Conservation (phyloP, 2,113 vertebrate genomes). For the Muntiacus muntjak region DNA sequence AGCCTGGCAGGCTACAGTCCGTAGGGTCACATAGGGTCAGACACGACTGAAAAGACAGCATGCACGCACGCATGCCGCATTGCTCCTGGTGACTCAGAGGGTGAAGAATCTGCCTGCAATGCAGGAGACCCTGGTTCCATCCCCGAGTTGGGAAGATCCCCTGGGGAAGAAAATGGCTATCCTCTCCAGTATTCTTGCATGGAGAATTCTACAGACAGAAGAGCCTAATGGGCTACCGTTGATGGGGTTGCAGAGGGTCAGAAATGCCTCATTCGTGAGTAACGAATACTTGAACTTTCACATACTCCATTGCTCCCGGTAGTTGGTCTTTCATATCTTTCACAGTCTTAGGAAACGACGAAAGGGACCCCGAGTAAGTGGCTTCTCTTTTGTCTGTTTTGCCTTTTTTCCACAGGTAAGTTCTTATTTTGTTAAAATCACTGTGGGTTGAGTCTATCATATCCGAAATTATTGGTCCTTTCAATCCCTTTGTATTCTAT, state of each 20-base stretch:
- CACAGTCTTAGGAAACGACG: neutral
- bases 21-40: neutral
- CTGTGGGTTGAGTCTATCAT: neutral
- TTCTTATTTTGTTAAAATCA: neutral
- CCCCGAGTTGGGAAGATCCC: neutral
- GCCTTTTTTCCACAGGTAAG: neutral
- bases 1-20: neutral
- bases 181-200: too few species aligned
- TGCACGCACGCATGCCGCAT: rapidly evolving
- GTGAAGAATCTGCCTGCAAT: neutral
- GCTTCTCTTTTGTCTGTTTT: neutral
- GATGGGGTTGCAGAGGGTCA: too few species aligned
- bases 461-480: neutral
- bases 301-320: neutral
- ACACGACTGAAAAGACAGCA: neutral
- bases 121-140: neutral
- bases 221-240: too few species aligned
- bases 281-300: too few species aligned
- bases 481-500: neutral
- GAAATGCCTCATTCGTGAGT: too few species aligned
- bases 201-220: too few species aligned
- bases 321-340: neutral
- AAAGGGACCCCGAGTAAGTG: neutral
- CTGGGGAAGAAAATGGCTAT: too few species aligned
- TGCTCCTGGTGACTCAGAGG: neutral